These are phyloP conservation scores for Pristis pectinata DNA, from an alignment of 2,797 vertebrate species.

Conservation along the genomic window DNA sequence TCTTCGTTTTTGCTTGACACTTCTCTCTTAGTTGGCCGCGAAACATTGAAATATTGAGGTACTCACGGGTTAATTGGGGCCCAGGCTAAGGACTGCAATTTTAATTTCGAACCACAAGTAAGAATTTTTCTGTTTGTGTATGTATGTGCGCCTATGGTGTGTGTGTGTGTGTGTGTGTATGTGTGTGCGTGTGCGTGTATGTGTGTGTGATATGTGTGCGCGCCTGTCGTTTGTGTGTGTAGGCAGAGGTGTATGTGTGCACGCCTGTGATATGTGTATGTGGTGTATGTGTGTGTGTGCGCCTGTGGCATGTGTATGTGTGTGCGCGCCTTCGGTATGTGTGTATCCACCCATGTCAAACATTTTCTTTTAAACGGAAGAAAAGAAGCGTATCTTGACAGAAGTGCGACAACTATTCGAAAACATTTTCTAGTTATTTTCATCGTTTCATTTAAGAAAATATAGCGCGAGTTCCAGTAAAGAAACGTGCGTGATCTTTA, in stretches of 20 bases:
- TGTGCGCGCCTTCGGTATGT: neutral
- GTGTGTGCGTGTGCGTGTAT: neutral
- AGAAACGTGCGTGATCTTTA: neutral
- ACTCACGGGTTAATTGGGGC: neutral
- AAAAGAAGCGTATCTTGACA: neutral
- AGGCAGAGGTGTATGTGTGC: neutral
- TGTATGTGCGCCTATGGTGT: neutral
- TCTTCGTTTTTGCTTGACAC: neutral
- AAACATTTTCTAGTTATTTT: neutral
- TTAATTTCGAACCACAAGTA: neutral
- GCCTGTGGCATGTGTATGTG: neutral
- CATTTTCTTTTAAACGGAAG: neutral
- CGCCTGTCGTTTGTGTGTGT: neutral
- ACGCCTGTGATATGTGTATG: neutral
- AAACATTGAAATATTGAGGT: no score
- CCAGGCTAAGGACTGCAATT: neutral
- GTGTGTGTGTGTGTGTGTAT: neutral
- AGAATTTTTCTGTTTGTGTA: neutral
- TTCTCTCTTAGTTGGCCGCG: neutral
- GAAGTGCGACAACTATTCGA: neutral
- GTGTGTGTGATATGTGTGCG: no score
- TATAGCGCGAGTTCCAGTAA: neutral
- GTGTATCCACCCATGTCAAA: neutral
- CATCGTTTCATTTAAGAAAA: neutral
- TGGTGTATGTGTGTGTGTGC: neutral